These are phyloP conservation scores for Synanthedon vespiformis DNA, from an alignment of 2,888 invertebrate species.

Conservation along the genomic window DNA sequence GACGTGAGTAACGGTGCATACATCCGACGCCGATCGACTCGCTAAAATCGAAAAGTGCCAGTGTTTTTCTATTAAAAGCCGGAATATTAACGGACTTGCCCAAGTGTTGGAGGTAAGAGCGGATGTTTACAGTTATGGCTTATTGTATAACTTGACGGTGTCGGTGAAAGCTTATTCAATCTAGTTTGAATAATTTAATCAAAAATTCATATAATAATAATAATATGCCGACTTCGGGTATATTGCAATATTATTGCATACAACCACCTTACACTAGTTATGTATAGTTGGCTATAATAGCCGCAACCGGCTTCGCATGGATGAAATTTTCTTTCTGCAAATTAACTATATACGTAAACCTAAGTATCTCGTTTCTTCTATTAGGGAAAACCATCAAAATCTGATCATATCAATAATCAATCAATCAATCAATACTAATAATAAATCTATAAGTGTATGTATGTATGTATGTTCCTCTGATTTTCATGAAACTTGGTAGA, in stretches of 20 bases:
- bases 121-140: slow-evolving; percentile 62
- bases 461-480: too few relatives aligned
- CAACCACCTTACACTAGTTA: too few relatives aligned
- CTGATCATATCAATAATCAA: too few relatives aligned
- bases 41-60: slow-evolving; percentile 63
- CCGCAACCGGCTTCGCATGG: too few relatives aligned
- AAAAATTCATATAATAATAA: background rate
- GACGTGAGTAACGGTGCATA: slow-evolving; percentile 63
- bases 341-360: too few relatives aligned
- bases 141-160: slow-evolving; percentile 55
- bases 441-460: too few relatives aligned
- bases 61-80: slow-evolving; percentile 50
- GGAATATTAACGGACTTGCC: slow-evolving; percentile 68
- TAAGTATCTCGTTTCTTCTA: too few relatives aligned
- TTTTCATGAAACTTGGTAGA: too few relatives aligned
- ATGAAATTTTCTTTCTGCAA: too few relatives aligned
- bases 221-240: background rate
- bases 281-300: too few relatives aligned
- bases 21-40: slow-evolving; percentile 58
- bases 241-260: background rate
- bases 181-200: background rate
- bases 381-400: too few relatives aligned
- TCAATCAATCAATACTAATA: too few relatives aligned
- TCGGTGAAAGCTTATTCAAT: slow-evolving; percentile 33
- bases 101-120: slow-evolving; percentile 56